Conservation (phyloP, 1,140 invertebrate species). For the Oncopeltus fasciatus region DNA sequence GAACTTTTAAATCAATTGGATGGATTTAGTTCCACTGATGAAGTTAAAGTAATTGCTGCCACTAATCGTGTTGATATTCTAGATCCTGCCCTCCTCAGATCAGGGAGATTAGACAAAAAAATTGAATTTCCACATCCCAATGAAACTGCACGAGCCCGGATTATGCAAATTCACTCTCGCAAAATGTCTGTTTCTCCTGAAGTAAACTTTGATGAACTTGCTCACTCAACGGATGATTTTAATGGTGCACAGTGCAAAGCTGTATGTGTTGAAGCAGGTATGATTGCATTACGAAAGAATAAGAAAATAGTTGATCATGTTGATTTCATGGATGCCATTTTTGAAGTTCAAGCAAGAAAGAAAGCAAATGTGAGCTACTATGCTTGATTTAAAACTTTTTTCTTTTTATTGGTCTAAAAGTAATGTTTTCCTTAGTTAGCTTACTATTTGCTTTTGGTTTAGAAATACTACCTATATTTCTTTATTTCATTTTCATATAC, state of each 20-base stretch:
- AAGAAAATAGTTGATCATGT: slow-evolving; percentile 52
- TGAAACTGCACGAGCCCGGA: slow-evolving; percentile 53
- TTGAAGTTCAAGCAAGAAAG: slow-evolving; percentile 19
- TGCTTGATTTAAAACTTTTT: background rate
- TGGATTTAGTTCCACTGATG: slow-evolving; percentile 29
- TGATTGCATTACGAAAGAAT: slow-evolving; percentile 54
- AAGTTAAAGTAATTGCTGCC: slow-evolving; percentile 40
- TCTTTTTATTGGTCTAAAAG: too few relatives aligned
- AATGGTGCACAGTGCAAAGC: slow-evolving; percentile 66
- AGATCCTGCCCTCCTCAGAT: slow-evolving; percentile 40
- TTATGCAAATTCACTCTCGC: slow-evolving; percentile 61
- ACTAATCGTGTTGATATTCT: slow-evolving; percentile 45
- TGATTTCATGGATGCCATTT: slow-evolving; percentile 63
- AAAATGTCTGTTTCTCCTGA: slow-evolving; percentile 60
- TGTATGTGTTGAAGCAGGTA: slow-evolving; percentile 61
- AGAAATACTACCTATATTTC: too few relatives aligned
- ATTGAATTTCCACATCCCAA: slow-evolving; percentile 65
- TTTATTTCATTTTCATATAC: too few relatives aligned
- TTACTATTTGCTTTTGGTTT: too few relatives aligned
- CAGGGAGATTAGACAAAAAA: slow-evolving; percentile 45
- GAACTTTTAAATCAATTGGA: slow-evolving; percentile 27
- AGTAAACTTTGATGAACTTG: slow-evolving; percentile 57
- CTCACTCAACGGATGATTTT: slow-evolving; percentile 60
- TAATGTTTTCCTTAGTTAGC: too few relatives aligned
- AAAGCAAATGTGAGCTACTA: slow-evolving; percentile 8